Percentiles rank a stretch among this genome's conserved stretches.
phyloP scores from a whole-genome alignment of 2,113 vertebrate species.

The Ageneiosus marmoratus region DNA sequence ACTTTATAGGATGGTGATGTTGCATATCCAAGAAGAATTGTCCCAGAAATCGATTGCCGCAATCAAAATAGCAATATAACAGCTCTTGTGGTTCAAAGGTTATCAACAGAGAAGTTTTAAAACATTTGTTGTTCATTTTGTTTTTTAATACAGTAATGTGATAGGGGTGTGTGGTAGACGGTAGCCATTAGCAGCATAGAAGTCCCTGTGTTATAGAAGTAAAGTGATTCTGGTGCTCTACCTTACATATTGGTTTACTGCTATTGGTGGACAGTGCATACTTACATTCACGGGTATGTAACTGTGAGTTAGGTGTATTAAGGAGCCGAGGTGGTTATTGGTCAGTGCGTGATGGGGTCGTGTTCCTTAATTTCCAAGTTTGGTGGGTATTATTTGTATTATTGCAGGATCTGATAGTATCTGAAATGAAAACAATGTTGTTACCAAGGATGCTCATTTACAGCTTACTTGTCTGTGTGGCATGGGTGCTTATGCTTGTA shows the following conservation, averaged over 20 bases:
- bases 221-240: not conserved
- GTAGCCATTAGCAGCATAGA: not conserved
- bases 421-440: not conserved
- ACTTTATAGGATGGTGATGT: too few relatives aligned
- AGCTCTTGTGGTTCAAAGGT: too few relatives aligned
- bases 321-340: not conserved
- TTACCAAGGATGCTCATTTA: not conserved
- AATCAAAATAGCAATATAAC: too few relatives aligned
- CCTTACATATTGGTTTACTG: not conserved
- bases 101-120: too few relatives aligned
- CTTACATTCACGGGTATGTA: not conserved
- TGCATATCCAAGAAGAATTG: too few relatives aligned
- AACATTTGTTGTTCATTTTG: too few relatives aligned
- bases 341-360: not conserved
- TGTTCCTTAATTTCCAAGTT: not conserved
- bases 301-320: not conserved
- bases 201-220: not conserved
- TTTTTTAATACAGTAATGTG: too few relatives aligned
- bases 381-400: too few relatives aligned
- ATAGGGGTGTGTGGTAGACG: too few relatives aligned
- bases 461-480: not conserved
- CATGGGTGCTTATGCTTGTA: not conserved
- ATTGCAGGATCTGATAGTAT: not conserved
- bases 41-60: too few relatives aligned
- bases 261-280: not conserved